A percentile compares a stretch with the other conserved stretches of the same genome.
Evolutionary conservation across 1,140 invertebrate genomes (phyloP).

Genomic region (Globodera ellingtonae): DNA sequence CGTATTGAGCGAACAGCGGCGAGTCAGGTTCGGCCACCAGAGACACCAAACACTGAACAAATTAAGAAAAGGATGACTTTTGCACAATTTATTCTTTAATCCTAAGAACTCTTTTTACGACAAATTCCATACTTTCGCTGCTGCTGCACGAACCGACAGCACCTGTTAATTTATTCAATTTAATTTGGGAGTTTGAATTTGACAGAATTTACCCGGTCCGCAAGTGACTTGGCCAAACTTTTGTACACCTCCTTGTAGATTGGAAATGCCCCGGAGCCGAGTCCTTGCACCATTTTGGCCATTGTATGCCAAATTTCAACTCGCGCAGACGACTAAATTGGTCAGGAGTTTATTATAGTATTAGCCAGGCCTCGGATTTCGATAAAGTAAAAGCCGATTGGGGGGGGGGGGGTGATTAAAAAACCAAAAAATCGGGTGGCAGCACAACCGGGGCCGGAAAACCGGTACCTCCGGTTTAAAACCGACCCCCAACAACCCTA

Average conservation of each 20-base stretch:
- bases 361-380: no score
- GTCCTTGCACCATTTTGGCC: constrained; percentile 81
- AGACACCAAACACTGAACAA: constrained; percentile 77
- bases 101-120: not conserved
- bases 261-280: constrained; percentile 82
- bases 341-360: no score
- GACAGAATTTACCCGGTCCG: constrained; percentile 74
- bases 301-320: constrained; percentile 95
- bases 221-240: constrained; percentile 78
- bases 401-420: no score
- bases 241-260: constrained; percentile 84
- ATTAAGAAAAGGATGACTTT: constrained; percentile 18
- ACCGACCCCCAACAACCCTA: no score
- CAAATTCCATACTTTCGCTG: constrained; percentile 73
- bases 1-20: constrained; percentile 81
- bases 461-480: no score
- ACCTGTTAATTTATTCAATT: not conserved
- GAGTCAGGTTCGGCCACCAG: constrained; percentile 78
- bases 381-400: no score
- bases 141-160: constrained; percentile 84
- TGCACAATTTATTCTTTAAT: not conserved
- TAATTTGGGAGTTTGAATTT: not conserved
- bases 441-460: no score
- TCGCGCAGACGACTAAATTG: constrained; percentile 79
- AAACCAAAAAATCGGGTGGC: no score